A percentile compares a stretch with the other conserved stretches of the same genome.
phyloP scores from a whole-genome alignment of 2,797 vertebrate genomes.

The Melanogrammus aeglefinus region DNA sequence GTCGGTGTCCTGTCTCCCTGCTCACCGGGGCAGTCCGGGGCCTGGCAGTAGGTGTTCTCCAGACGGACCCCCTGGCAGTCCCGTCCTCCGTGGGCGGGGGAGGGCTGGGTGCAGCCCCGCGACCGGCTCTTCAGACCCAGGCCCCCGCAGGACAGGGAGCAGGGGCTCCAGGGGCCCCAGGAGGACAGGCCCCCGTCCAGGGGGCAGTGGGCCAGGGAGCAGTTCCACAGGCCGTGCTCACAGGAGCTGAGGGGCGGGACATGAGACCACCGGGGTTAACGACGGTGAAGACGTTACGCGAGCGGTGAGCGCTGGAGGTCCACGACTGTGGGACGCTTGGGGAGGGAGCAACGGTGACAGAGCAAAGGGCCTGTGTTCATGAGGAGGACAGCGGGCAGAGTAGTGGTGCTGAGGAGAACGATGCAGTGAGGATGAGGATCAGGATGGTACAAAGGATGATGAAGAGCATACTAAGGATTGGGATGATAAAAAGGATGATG shows the following conservation, averaged over 20 bases:
- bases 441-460: too few species aligned
- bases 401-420: too few species aligned
- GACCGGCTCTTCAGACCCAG: slow-evolving; percentile 77
- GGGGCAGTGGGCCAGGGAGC: slow-evolving; percentile 70
- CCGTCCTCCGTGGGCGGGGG: slow-evolving; percentile 66
- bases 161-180: slow-evolving; percentile 81
- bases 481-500: too few species aligned
- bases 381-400: too few species aligned
- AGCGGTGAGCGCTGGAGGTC: background rate
- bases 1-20: background rate
- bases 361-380: too few species aligned
- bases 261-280: background rate
- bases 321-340: background rate
- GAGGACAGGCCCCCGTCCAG: slow-evolving; percentile 65
- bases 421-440: too few species aligned
- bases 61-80: slow-evolving; percentile 70
- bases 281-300: too few species aligned
- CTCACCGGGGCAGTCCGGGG: slow-evolving; percentile 79
- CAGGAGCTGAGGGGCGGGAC: slow-evolving; percentile 69
- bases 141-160: slow-evolving; percentile 82
- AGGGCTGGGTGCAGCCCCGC: slow-evolving; percentile 70
- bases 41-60: slow-evolving; percentile 79
- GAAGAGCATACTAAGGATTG: too few species aligned
- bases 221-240: slow-evolving; percentile 76
- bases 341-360: too few species aligned